Percentiles rank a stretch among this genome's conserved stretches.
These are phyloP conservation scores for Matsumurasca onukii DNA, from an alignment of 1,140 invertebrate species.

Conservation along the genomic window DNA sequence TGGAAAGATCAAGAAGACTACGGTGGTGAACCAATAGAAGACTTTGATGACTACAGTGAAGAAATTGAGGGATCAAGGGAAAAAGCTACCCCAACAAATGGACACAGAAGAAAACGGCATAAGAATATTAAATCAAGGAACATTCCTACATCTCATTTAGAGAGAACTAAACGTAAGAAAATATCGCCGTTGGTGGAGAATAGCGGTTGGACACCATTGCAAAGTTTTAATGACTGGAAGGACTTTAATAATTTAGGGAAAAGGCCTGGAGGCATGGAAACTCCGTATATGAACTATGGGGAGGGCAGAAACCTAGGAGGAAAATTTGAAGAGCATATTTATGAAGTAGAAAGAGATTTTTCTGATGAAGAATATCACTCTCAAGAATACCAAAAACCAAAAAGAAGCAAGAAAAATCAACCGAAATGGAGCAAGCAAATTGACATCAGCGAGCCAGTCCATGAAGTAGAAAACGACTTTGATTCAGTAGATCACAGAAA, in stretches of 20 bases:
- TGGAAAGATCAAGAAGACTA: background rate
- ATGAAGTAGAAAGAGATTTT: background rate
- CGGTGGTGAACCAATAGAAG: background rate
- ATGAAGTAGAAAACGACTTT: constrained; percentile 7
- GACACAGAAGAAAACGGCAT: background rate
- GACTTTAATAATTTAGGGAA: background rate
- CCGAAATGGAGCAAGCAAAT: constrained; percentile 17
- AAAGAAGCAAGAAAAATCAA: background rate
- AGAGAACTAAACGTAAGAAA: too few relatives aligned
- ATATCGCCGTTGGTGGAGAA: background rate
- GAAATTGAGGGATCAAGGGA: constrained; percentile 10
- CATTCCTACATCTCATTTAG: too few relatives aligned
- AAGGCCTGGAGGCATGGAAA: too few relatives aligned
- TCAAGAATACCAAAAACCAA: background rate
- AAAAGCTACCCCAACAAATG: background rate
- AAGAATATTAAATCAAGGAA: background rate
- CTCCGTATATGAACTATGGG: too few relatives aligned
- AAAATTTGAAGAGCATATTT: background rate
- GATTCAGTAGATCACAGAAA: too few relatives aligned
- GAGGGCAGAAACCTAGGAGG: too few relatives aligned
- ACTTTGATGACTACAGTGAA: background rate
- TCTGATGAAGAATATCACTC: background rate
- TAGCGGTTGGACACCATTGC: constrained; percentile 1
- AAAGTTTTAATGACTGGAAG: constrained; percentile 9
- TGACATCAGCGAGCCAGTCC: background rate